Percentiles rank a stretch among this genome's conserved stretches.
phyloP scores from a whole-genome alignment of 2,888 invertebrate genomes.

The Lutraria lutraria region DNA sequence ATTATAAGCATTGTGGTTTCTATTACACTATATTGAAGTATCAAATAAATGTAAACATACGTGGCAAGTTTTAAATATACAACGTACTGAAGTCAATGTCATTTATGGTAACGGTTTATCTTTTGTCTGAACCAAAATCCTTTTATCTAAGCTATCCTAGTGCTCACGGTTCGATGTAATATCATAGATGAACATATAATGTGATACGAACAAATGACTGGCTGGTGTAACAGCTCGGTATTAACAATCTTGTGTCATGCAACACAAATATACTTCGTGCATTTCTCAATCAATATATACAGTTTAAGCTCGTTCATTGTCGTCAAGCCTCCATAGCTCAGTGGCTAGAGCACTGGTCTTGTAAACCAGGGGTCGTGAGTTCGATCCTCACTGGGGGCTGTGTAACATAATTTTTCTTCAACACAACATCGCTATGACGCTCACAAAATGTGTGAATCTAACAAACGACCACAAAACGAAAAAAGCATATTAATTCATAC shows the following conservation, averaged over 20 bases:
- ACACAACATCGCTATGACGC: too few species aligned
- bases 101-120: too few species aligned
- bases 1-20: neutral
- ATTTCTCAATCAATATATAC: neutral
- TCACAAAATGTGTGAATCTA: too few species aligned
- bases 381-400: conserved; percentile 1
- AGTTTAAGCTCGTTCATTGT: neutral
- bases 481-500: too few species aligned
- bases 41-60: too few species aligned
- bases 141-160: neutral
- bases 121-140: neutral
- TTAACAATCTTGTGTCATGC: neutral
- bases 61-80: too few species aligned
- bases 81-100: too few species aligned
- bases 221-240: neutral
- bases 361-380: neutral
- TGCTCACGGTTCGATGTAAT: neutral
- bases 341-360: neutral
- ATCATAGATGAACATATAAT: neutral
- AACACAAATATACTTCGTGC: neutral
- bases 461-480: too few species aligned
- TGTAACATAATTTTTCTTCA: too few species aligned
- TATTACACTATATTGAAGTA: neutral
- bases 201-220: neutral
- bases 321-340: neutral